phyloP scores from a whole-genome alignment of 2,797 vertebrate genomes.

The Apogon hyalosoma region DNA sequence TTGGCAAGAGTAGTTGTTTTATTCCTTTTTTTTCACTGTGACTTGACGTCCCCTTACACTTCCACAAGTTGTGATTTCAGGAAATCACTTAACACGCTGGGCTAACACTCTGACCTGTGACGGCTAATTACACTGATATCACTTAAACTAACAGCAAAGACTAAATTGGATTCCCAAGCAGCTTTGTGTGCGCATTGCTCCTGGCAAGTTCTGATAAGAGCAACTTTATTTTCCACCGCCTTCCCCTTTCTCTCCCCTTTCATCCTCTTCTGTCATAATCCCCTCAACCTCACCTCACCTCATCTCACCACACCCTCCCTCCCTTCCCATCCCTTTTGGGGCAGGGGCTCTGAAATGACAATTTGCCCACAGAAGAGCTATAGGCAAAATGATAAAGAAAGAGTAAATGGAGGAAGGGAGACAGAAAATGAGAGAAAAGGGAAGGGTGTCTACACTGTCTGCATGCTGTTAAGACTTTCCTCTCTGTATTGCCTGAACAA shows the following conservation, averaged over 20 bases:
- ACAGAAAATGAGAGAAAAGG: slow-evolving; percentile 13
- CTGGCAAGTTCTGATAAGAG: slow-evolving; percentile 81
- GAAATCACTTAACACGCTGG: slow-evolving; percentile 71
- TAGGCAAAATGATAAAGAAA: slow-evolving; percentile 39
- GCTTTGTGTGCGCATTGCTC: slow-evolving; percentile 73
- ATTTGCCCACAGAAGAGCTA: slow-evolving; percentile 56
- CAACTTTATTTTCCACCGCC: slow-evolving; percentile 74
- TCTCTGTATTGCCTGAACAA: slow-evolving; percentile 63
- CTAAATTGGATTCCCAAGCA: slow-evolving; percentile 78
- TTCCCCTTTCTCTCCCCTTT: slow-evolving; percentile 57
- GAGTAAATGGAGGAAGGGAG: not conserved
- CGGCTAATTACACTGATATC: slow-evolving; percentile 82
- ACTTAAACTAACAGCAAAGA: slow-evolving; percentile 76
- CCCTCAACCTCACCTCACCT: slow-evolving; percentile 24
- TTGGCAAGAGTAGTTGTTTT: slow-evolving; percentile 3
- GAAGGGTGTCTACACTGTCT: not conserved
- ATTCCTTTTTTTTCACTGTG: slow-evolving; percentile 7
- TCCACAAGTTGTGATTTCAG: slow-evolving; percentile 54
- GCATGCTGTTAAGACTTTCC: slow-evolving; percentile 19
- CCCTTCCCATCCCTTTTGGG: slow-evolving; percentile 11
- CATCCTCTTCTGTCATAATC: slow-evolving; percentile 71
- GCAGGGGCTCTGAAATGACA: slow-evolving; percentile 53
- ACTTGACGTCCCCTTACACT: slow-evolving; percentile 18
- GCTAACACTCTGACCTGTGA: slow-evolving; percentile 74
- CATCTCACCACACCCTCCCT: not conserved